phyloP scores from a whole-genome alignment of 2,113 vertebrate species.

The Daboia siamensis region DNA sequence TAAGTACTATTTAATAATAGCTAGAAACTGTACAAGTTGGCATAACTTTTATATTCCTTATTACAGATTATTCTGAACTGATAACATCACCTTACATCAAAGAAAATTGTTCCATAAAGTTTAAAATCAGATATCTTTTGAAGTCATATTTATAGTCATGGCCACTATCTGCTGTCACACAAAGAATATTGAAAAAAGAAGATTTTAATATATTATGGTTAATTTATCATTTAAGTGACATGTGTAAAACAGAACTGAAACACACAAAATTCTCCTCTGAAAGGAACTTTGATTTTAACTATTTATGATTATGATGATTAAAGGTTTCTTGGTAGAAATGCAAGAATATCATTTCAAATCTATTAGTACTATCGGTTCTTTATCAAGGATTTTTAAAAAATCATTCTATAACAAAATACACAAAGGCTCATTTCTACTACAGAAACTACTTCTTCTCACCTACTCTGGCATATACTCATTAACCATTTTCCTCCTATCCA shows the following conservation, averaged over 20 bases:
- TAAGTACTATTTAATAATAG: conserved; percentile 28
- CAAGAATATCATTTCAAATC: conserved; percentile 40
- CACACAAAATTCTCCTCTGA: conserved; percentile 65
- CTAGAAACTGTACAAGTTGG: background rate
- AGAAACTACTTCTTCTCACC: background rate
- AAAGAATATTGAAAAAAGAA: conserved; percentile 75
- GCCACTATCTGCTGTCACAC: conserved; percentile 81
- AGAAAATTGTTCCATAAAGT: conserved; percentile 74
- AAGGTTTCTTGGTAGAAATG: background rate
- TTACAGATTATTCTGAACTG: conserved; percentile 59
- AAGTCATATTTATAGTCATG: conserved; percentile 78
- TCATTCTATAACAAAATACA: conserved; percentile 12
- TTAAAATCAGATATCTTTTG: conserved; percentile 78
- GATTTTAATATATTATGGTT: conserved; percentile 77
- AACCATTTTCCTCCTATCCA: background rate
- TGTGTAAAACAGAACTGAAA: conserved; percentile 64
- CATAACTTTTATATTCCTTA: conserved; percentile 51
- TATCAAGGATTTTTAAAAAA: conserved; percentile 38
- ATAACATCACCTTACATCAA: conserved; percentile 59
- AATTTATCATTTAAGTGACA: conserved; percentile 83
- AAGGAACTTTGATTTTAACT: conserved; percentile 40
- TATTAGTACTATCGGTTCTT: conserved; percentile 7
- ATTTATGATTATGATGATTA: background rate
- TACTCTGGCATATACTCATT: background rate
- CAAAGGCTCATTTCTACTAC: background rate